Conservation (phyloP, 2,113 vertebrate genomes). For the Sinocyclocheilus maitianheensis region DNA sequence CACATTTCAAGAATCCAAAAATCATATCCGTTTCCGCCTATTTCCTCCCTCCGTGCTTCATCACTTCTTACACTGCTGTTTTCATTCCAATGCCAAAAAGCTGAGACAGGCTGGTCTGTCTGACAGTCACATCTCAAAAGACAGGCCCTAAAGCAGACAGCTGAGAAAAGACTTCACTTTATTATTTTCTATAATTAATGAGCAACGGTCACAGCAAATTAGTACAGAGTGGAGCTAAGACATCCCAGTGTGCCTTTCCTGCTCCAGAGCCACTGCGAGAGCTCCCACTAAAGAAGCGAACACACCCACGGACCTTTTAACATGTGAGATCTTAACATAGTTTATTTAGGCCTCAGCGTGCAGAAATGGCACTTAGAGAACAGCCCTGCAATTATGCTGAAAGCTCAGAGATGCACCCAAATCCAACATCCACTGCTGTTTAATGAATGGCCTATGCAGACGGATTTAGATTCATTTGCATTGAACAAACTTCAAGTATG, state of each 20-base stretch:
- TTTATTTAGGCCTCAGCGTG: conserved; percentile 67
- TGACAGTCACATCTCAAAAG: conserved; percentile 66
- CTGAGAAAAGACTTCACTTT: conserved; percentile 76
- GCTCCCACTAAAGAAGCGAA: conserved; percentile 63
- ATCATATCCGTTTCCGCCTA: conserved; percentile 29
- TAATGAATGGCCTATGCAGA: conserved; percentile 25
- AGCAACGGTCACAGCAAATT: conserved; percentile 72
- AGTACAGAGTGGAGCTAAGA: conserved; percentile 69
- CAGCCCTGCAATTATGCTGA: conserved; percentile 60
- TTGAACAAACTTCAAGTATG: conserved; percentile 32
- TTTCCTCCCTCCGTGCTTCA: conserved; percentile 34
- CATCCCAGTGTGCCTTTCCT: conserved; percentile 61
- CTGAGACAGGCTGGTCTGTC: conserved; percentile 57
- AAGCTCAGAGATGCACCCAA: conserved; percentile 60
- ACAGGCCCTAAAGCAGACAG: conserved; percentile 70
- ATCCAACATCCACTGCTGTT: conserved; percentile 39
- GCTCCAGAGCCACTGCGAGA: conserved; percentile 53
- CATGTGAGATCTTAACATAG: conserved; percentile 64
- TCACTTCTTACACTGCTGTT: conserved; percentile 36
- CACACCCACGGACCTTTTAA: conserved; percentile 73
- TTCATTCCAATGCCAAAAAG: conserved; percentile 49
- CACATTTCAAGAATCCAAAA: not conserved
- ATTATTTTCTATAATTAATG: conserved; percentile 81
- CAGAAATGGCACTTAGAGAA: conserved; percentile 69
- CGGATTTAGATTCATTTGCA: conserved; percentile 43